A percentile compares a stretch with the other conserved stretches of the same genome.
Evolutionary conservation across 1,140 invertebrate species (phyloP).

Genomic region (Drosophila ironensis): DNA sequence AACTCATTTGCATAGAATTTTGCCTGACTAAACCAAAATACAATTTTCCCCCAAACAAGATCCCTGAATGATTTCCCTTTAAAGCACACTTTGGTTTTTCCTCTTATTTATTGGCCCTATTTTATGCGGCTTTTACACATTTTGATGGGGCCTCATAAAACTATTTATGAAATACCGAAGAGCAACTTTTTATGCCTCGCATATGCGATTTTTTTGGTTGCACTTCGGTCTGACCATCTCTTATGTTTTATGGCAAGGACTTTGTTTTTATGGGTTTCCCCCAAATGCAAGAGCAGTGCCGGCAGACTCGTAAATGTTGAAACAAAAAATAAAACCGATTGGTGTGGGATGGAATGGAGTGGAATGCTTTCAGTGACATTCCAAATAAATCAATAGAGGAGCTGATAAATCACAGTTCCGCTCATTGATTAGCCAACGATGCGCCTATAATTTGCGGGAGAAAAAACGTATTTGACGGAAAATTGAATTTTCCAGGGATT

Average conservation of each 20-base stretch:
- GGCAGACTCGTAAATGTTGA: conserved; percentile 49
- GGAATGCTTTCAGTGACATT: conserved; percentile 22
- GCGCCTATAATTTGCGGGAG: conserved; percentile 27
- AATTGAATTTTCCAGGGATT: conserved; percentile 18
- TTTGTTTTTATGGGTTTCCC: conserved; percentile 54
- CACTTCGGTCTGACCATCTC: conserved; percentile 40
- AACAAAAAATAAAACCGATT: conserved; percentile 23
- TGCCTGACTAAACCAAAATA: conserved; percentile 30
- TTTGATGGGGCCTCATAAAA: conserved; percentile 55
- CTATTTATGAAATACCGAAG: conserved; percentile 61
- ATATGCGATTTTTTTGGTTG: conserved; percentile 27
- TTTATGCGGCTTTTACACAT: conserved; percentile 45
- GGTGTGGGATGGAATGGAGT: conserved; percentile 3
- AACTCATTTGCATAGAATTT: conserved; percentile 60
- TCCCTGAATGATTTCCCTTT: conserved; percentile 35
- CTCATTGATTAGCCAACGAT: conserved; percentile 50
- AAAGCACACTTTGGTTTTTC: conserved; percentile 20
- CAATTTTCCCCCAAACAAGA: conserved; percentile 3
- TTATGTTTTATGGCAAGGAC: conserved; percentile 52
- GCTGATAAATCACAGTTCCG: conserved; percentile 64
- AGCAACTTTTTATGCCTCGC: conserved; percentile 18
- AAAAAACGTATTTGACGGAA: conserved; percentile 3
- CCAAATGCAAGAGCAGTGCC: conserved; percentile 17
- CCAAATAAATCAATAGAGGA: conserved; percentile 67
- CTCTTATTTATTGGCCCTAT: conserved; percentile 39